Percentiles rank a stretch among this genome's conserved stretches.
Evolutionary conservation across 2,888 invertebrate species (phyloP).

Genomic region (Protodeltote pygarga): DNA sequence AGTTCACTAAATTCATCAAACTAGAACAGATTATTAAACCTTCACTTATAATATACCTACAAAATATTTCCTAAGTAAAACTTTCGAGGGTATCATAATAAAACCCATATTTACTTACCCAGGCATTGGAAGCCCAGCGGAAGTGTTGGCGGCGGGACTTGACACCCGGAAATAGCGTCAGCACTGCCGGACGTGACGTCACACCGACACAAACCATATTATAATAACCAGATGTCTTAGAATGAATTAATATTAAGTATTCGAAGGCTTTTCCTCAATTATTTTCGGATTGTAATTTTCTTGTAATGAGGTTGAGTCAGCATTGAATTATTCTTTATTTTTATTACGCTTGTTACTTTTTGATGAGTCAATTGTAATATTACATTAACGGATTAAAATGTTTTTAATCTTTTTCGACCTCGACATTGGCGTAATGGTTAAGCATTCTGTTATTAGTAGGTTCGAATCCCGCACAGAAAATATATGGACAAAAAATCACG

Average conservation of each 20-base stretch:
- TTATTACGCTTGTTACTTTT: too few species aligned
- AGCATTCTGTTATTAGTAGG: too few species aligned
- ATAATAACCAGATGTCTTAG: conserved; percentile 12
- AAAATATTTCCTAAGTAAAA: not conserved
- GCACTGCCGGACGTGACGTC: conserved; percentile 59
- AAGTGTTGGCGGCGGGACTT: conserved; percentile 62
- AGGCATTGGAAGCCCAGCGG: conserved; percentile 44
- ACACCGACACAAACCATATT: conserved; percentile 45
- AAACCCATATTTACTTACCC: conserved; percentile 42
- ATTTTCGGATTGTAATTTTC: conserved; percentile 13
- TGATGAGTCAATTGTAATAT: too few species aligned
- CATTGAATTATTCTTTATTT: too few species aligned
- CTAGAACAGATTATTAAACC: too few species aligned
- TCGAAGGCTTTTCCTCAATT: conserved; percentile 28
- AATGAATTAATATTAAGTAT: not conserved
- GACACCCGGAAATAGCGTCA: conserved; percentile 72
- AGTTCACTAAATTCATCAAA: too few species aligned
- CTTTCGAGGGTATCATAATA: conserved; percentile 31
- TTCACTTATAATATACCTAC: not conserved
- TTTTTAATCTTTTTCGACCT: too few species aligned
- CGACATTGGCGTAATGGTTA: too few species aligned
- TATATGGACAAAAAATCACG: too few species aligned
- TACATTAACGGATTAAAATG: too few species aligned
- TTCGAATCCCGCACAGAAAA: too few species aligned
- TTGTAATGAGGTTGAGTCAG: conserved; percentile 5